Evolutionary conservation across 2,888 invertebrate genomes (phyloP).

Genomic region (Ectemnius continuus): DNA sequence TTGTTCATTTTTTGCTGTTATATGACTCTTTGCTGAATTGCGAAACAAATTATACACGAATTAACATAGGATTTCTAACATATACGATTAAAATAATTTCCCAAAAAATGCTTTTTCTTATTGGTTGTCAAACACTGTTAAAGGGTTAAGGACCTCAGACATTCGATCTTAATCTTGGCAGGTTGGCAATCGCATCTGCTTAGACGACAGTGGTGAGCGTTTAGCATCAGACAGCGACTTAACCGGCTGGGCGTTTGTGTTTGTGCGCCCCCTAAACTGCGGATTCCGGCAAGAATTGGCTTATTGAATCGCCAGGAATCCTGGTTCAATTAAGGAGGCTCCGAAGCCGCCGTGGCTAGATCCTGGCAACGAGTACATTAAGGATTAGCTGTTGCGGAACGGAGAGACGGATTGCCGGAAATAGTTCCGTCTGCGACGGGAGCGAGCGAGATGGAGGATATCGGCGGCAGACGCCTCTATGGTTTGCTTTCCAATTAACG

Average conservation of each 20-base stretch:
- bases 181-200: background rate
- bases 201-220: background rate
- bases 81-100: no score
- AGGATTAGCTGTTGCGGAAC: conserved; percentile 18
- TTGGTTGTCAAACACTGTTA: no score
- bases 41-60: no score
- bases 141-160: background rate
- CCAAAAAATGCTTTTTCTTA: no score
- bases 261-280: conserved; percentile 7
- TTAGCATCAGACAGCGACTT: background rate
- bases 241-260: background rate
- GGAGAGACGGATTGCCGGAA: background rate
- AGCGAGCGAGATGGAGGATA: background rate
- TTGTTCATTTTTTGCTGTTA: no score
- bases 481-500: no score
- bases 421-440: background rate
- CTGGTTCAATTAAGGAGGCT: conserved; percentile 41
- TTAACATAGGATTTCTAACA: no score
- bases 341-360: conserved; percentile 33
- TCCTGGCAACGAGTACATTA: conserved; percentile 46
- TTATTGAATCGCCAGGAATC: conserved; percentile 42
- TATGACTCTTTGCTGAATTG: no score
- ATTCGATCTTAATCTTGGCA: background rate
- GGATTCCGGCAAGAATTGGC: conserved; percentile 36
- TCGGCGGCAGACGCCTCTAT: background rate